These are phyloP conservation scores for Dermolepida albohirtum DNA, from an alignment of 2,888 invertebrate species.

Conservation along the genomic window DNA sequence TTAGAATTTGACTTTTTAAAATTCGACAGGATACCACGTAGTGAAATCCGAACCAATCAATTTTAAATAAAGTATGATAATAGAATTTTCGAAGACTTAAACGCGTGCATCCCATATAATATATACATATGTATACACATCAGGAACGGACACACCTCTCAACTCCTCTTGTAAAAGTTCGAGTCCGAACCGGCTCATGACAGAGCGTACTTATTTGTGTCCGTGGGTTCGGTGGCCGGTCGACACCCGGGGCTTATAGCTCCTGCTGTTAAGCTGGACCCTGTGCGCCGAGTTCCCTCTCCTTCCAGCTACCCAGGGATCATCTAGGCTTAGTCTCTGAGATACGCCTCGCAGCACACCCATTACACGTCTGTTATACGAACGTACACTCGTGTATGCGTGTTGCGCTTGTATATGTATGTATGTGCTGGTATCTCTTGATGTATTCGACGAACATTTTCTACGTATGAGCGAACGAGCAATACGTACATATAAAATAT, in stretches of 20 bases:
- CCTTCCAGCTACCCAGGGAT: constrained; percentile 45
- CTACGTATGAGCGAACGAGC: constrained; percentile 5
- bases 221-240: constrained; percentile 63
- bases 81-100: no score
- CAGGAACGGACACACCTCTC: constrained; percentile 46
- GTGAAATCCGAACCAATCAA: no score
- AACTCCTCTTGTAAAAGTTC: constrained; percentile 44
- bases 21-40: no score
- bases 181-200: constrained; percentile 45
- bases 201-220: constrained; percentile 54
- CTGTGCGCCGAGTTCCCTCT: constrained; percentile 40
- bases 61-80: no score
- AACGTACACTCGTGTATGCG: constrained; percentile 28
- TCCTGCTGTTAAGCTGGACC: constrained; percentile 46
- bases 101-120: no score
- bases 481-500: constrained; percentile 25
- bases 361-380: constrained; percentile 44
- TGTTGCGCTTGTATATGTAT: constrained; percentile 3
- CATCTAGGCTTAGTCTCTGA: constrained; percentile 45
- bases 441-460: constrained; percentile 27
- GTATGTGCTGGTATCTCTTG: constrained; percentile 8
- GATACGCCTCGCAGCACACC: constrained; percentile 46
- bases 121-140: constrained; percentile 7
- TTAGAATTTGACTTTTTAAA: no score
- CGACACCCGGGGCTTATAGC: constrained; percentile 58